Evolutionary conservation across 2,888 invertebrate species (phyloP), one percentile per base, ranked within the genome.

Genomic region (Trichogramma dendrolimi): DNA sequence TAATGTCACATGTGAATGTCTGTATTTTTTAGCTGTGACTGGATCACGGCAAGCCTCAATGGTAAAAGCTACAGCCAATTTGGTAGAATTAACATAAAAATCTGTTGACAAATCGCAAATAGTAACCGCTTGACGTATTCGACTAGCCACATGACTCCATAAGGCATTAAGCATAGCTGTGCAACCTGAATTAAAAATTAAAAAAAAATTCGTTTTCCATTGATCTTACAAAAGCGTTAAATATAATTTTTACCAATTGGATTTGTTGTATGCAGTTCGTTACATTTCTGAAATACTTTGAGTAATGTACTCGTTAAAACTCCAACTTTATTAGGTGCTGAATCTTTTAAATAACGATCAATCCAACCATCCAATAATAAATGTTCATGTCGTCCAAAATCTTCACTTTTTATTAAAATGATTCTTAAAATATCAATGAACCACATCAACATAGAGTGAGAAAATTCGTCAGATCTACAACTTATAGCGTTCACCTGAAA

Each of bases 361-460:
- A 79, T 71, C 78, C 78, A 79, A 6, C 79, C 78, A 14, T 72
- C 72, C 6, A 79, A 68, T 5, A 79, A 70, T 27, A 68, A 55
- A 49, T 77, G 66, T 58, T 78, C 75, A 11, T 70, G 69, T 42
- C 66, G 67, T 11, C 72, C 70, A 40, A 76, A 67, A 54, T 69
- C 65, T 46, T 71, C 69, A 46, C 70, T 74, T 1, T 70, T 66
- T 8, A 58, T 68, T 4, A 78, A 62, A 54, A 77, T 71, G 5
- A 56, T 63, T 50, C 67, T 67, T 8, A 79, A 66, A 10, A 75
- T 72, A 39, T 77, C 75, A 8, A 79, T 71, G 11, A 73, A 79
- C 62, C 67, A 67, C 7, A 66, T 64, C 76, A 79, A 77, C 73
- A 79, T 73, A 0, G 68, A 67, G 44, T 72, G 69, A n/a, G 75